A percentile compares a stretch with the other conserved stretches of the same genome.
phyloP scores from a whole-genome alignment of 30 jellyfish, hydroid and myxozoan species.

The Aurelia coerulea region DNA sequence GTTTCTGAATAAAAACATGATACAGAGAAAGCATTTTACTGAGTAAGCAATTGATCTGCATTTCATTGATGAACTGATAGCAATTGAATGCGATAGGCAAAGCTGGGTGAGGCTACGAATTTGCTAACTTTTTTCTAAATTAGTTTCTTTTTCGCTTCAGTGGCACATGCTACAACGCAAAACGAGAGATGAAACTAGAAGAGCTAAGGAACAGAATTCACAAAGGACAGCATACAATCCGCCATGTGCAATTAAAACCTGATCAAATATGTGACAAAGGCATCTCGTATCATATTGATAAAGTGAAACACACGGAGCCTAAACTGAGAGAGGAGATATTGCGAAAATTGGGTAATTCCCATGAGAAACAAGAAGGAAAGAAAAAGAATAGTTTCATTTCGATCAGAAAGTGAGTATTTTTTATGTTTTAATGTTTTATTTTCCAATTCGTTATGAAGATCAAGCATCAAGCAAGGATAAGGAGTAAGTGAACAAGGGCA shows the following conservation, averaged over 20 bases:
- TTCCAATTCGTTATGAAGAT: no score
- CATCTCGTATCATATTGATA: slow-evolving; percentile 40
- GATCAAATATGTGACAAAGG: slow-evolving; percentile 62
- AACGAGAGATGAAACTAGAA: slow-evolving; percentile 19
- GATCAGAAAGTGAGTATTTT: slow-evolving; percentile 28
- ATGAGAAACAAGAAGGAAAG: neutral
- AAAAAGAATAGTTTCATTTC: slow-evolving; percentile 42
- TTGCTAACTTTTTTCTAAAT: no score
- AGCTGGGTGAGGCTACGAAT: no score
- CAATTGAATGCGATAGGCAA: no score
- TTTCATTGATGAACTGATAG: no score
- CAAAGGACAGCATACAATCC: slow-evolving; percentile 64
- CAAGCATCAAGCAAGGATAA: no score
- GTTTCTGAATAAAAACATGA: no score
- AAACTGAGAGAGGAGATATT: slow-evolving; percentile 54
- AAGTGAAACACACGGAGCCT: slow-evolving; percentile 26
- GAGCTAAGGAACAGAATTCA: slow-evolving; percentile 15
- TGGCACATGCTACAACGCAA: slow-evolving; percentile 33
- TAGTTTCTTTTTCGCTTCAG: neutral
- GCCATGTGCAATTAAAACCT: slow-evolving; percentile 53
- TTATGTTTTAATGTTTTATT: no score
- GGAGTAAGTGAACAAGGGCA: no score
- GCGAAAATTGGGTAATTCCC: slow-evolving; percentile 24
- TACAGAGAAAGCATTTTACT: no score
- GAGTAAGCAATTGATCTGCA: no score